Evolutionary conservation across 2,888 invertebrate genomes (phyloP).

Genomic region (Lasius platythorax): DNA sequence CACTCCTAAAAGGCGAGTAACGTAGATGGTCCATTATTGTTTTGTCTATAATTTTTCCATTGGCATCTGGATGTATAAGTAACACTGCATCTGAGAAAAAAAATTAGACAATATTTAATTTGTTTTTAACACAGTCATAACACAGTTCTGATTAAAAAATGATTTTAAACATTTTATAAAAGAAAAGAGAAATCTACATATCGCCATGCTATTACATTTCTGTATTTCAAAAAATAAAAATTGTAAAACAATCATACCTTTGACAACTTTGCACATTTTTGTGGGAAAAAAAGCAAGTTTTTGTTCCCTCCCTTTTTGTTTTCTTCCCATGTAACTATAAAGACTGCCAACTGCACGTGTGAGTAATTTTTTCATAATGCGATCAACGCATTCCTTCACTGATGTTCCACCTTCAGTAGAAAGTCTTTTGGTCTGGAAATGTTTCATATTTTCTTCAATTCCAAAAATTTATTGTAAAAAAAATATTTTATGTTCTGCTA

Average conservation of each 20-base stretch:
- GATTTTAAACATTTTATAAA: neutral
- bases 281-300: neutral
- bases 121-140: neutral
- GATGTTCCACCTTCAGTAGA: neutral
- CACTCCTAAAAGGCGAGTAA: neutral
- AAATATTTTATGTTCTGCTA: neutral
- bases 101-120: neutral
- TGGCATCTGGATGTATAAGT: neutral
- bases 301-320: neutral
- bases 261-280: neutral
- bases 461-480: conserved; percentile 2
- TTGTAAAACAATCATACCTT: neutral
- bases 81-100: neutral
- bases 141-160: neutral
- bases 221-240: neutral
- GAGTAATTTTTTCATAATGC: conserved; percentile 3
- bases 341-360: neutral
- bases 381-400: neutral
- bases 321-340: neutral
- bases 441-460: neutral
- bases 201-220: neutral
- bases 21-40: neutral
- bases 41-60: neutral
- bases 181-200: no score
- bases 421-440: conserved; percentile 6